Evolutionary conservation across 2,888 invertebrate genomes (phyloP), one percentile per base, ranked within the genome.

Genomic region (Lottia gigantea): DNA sequence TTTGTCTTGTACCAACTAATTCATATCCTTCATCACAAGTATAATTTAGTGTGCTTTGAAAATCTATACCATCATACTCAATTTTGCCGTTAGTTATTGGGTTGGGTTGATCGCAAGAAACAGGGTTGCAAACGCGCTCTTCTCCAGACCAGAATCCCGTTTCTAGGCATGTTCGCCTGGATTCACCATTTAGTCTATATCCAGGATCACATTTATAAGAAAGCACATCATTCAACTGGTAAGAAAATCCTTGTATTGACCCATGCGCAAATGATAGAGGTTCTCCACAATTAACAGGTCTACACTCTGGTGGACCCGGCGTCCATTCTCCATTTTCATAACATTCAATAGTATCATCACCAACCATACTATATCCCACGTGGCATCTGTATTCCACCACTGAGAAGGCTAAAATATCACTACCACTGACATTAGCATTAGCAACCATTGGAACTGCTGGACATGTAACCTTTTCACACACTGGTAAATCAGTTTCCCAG

Each of bases 211-310:
- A 85, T 23, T 76, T 73, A 55, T 83, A 83, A 8, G 73, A 74
- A 0, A 84, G 74, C 8, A 74, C 70, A 65, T 72, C 73, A 26
- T 78, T 78, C 66, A 72, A 80, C 25, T 74, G 75, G 64, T 78
- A 76, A 46, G 71, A 69, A 2, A 69, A 55, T 11, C 76, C 80
- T 1, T 72, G 64, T 14, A 80, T 68, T 7, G 72, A 55, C 8
- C 84, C 82, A 73, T 83, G 75, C 0, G 71, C 55, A 0, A 85
- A 73, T 12, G 72, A 64, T 11, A 82, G 78, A 3, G 90, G 90
- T 0, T 82, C 76, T 6, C 83, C 84, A 77, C 91, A 91, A 64
- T 86, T 84, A 15, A 89, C 81, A 3, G 88, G 84, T 7, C 73
- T 68, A 72, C 88, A 89, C 14, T 55, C 67, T 2, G 82, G 81